phyloP scores from a whole-genome alignment of 2,797 vertebrate species.

The Hippoglossus hippoglossus region DNA sequence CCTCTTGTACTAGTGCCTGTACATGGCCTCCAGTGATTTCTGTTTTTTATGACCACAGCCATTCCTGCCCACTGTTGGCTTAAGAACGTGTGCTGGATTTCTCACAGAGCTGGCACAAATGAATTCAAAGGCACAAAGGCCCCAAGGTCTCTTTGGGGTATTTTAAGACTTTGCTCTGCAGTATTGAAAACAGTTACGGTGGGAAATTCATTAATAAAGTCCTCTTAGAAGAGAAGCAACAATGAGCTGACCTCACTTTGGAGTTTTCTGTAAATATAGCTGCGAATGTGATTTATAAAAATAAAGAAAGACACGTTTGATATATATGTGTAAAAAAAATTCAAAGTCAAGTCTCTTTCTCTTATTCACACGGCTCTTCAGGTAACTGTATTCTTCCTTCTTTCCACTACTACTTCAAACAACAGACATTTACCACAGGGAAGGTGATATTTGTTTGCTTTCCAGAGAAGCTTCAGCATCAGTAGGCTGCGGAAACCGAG shows the following conservation, averaged over 20 bases:
- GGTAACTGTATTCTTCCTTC: conserved; percentile 49
- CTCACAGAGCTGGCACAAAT: conserved; percentile 62
- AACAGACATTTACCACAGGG: conserved; percentile 54
- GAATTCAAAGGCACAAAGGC: conserved; percentile 48
- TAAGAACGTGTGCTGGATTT: conserved; percentile 46
- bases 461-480: conserved; percentile 48
- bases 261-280: conserved; percentile 1
- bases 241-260: conserved; percentile 1
- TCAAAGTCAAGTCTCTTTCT: conserved; percentile 15
- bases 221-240: background rate
- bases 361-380: conserved; percentile 12
- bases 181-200: conserved; percentile 23
- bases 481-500: conserved; percentile 42
- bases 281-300: background rate
- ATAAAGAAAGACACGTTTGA: background rate
- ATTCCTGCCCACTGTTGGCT: conserved; percentile 48
- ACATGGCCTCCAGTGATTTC: conserved; percentile 42
- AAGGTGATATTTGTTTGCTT: conserved; percentile 56
- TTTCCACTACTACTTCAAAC: conserved; percentile 55
- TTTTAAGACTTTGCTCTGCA: conserved; percentile 38
- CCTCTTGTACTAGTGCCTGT: conserved; percentile 20
- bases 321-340: background rate
- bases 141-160: conserved; percentile 26
- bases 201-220: conserved; percentile 12
- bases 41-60: conserved; percentile 41